Conservation (phyloP, 1,140 invertebrate genomes). For the Meloidogyne floridensis region DNA sequence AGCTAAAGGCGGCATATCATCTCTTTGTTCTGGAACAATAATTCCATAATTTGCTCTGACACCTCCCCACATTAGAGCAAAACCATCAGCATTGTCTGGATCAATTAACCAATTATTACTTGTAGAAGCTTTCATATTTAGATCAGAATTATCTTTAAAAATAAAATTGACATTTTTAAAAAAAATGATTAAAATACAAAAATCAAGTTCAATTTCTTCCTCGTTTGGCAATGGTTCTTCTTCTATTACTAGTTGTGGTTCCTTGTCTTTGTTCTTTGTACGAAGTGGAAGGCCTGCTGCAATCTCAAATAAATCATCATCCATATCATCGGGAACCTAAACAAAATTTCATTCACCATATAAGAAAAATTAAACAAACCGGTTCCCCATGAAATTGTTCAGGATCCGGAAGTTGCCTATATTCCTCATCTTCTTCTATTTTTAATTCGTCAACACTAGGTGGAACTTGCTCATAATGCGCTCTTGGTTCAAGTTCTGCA, state of each 20-base stretch:
- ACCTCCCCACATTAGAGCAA: conserved; percentile 57
- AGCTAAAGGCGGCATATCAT: conserved; percentile 34
- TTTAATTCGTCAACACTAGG: conserved; percentile 30
- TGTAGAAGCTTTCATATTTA: conserved; percentile 52
- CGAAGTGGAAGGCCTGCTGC: conserved; percentile 43
- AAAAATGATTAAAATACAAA: conserved; percentile 39
- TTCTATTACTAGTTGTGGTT: conserved; percentile 25
- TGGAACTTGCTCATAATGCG: conserved; percentile 41
- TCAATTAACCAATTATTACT: conserved; percentile 56
- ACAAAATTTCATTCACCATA: background rate
- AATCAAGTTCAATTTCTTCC: conserved; percentile 49
- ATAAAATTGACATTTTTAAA: conserved; percentile 10
- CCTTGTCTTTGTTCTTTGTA: conserved; percentile 43
- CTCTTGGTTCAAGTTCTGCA: conserved; percentile 5
- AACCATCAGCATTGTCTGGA: conserved; percentile 53
- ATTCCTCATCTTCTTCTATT: conserved; percentile 39
- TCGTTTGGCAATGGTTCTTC: conserved; percentile 52
- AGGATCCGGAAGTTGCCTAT: conserved; percentile 44
- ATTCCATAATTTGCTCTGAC: conserved; percentile 51
- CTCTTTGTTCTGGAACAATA: conserved; percentile 26
- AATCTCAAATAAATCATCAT: conserved; percentile 53
- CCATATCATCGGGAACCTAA: conserved; percentile 48
- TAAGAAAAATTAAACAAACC: conserved; percentile 20
- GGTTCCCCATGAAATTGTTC: conserved; percentile 52
- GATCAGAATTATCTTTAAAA: conserved; percentile 51